Base-by-base conservation (phyloP, 1,140 invertebrate species). In the Tetramorium alpestre region DNA sequence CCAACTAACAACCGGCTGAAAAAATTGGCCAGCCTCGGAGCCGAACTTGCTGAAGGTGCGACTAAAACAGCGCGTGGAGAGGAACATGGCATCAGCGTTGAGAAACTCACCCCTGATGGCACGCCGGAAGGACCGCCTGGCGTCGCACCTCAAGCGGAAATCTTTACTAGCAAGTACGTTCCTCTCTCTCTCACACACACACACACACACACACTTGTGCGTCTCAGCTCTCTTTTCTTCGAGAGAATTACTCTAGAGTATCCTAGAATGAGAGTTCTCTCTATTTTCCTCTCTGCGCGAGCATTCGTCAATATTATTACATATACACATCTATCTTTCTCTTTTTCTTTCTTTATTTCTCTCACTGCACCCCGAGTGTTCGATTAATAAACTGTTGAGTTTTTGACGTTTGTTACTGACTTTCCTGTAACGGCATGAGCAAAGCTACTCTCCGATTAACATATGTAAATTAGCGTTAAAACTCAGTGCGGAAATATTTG, bases 11-110 rank as follows among this genome's bases (percentile, higher is more conserved):
- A 95, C 94, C 91, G 93, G 91, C 95, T 94, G 93, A 91, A 94
- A 94, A 90, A 92, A 93, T 95, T 94, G 94, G 94, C 94, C 97
- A 99, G 99, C 98, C 94, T 99, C 99, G 96, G 99, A 99, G 97
- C 98, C 99, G 90, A 99, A 99, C 97, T 97, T 99, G 96, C 96
- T 99, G 96, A 99, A 99, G 97, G 98, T 99, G 96, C 98, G 98
- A 93, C 96, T 99, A 93, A 99, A 99, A 96, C 98, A 99, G 96
- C 98, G 98, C 95, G 98, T 99, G 96, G 98, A 99, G 95, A 97
- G 98, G 89, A 97, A 98, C 94, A 94, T 94, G 92, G 94, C 95
- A n/a, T 54, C 51, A 58, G 94, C 94, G 41, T 97, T 97, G 92
- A 95, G 97, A 92, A 96, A 96, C 88, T 96, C 97, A 94, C 98